Base-by-base conservation (phyloP, 2,797 vertebrate genomes). In the Fistularia tabacaria region DNA sequence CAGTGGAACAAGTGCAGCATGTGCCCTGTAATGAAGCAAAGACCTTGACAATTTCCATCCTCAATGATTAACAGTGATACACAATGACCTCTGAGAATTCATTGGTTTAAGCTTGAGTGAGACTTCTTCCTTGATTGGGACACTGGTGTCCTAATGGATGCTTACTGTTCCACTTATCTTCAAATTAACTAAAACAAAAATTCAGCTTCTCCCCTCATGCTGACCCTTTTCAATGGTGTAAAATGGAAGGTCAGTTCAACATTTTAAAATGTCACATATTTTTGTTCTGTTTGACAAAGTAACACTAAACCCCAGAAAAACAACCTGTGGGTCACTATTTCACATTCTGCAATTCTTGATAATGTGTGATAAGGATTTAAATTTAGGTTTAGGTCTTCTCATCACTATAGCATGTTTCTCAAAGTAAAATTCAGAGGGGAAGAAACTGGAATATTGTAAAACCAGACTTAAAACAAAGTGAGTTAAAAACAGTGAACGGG, bases 21-120 rank as follows among this genome's bases (percentile, higher is more conserved):
- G 76, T 77, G 69, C 77, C 63, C 71, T 64, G 65, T 71, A 76
- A 81, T 80, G 66, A 70, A 77, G 71, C 66, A 74, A 84, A 75
- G 75, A 85, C 66, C 66, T 66, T 43, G 40, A 58, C 38, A 51
- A 54, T 68, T 57, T 64, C 58, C 47, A 62, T 69, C 69, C 62
- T 47, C 56, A 81, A 73, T 70, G 80, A 85, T 85, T 85, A 82
- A 82, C 38, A 3, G 49, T 56, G 57, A 72, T 70, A 71, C 66
- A 41, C 0, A 14, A 36, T 64, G 69, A 81, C 79, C 79, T 69
- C 64, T 10, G 42, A 66, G 64, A 59, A 77, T 66, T 60, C 73
- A 51, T 3, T 10, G 69, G 64, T 57, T 64, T 59, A 57, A 64
- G 59, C 64, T 36, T 53, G 51, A 51, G 68, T 10, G 36, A 48